A percentile compares a stretch with the other conserved stretches of the same genome.
phyloP scores from a whole-genome alignment of 92 coral and sea anemone genomes.

The Muricea muricata region DNA sequence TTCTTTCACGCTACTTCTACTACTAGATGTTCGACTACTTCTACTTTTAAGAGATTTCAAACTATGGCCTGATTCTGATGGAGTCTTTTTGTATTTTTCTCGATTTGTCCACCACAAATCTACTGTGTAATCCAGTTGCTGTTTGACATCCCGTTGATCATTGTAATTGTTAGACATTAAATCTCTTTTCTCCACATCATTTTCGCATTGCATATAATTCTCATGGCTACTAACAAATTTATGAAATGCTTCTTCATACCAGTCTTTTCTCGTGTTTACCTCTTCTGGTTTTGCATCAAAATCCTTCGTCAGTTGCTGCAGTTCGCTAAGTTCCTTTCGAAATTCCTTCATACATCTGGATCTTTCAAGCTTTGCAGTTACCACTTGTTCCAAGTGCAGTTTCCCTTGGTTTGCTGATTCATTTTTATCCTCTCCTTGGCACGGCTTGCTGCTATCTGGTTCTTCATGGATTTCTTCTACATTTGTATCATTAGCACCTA shows the following conservation, averaged over 20 bases:
- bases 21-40: too few relatives aligned
- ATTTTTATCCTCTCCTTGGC: too few relatives aligned
- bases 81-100: constrained; percentile 43
- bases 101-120: constrained; percentile 34
- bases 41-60: constrained; percentile 37
- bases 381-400: not conserved
- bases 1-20: constrained; percentile 57
- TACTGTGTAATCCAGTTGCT: constrained; percentile 54
- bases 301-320: constrained; percentile 44
- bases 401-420: not conserved
- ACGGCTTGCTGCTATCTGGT: too few relatives aligned
- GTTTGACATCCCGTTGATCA: constrained; percentile 66
- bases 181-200: constrained; percentile 60
- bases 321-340: constrained; percentile 16
- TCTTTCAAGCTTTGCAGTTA: constrained; percentile 41
- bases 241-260: constrained; percentile 41
- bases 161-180: constrained; percentile 68
- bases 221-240: constrained; percentile 63
- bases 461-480: too few relatives aligned
- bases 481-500: too few relatives aligned
- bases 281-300: constrained; percentile 30
- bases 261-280: constrained; percentile 21
- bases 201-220: constrained; percentile 59
- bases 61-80: constrained; percentile 55
- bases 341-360: constrained; percentile 51